Base-by-base conservation (phyloP, 2,888 invertebrate genomes). In the Leptopilina myrica region DNA sequence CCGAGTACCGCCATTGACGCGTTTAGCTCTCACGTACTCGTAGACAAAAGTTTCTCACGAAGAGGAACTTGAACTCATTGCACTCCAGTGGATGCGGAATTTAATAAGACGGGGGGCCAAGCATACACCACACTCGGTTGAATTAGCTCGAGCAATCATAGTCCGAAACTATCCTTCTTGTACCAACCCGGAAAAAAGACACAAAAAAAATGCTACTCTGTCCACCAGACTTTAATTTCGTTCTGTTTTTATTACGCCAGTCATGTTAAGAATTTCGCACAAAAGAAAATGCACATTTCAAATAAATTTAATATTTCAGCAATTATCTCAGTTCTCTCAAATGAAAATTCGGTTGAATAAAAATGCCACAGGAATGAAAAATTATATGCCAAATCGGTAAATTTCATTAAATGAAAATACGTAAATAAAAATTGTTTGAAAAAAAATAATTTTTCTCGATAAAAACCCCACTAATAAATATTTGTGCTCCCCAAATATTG, bases 11-110 rank as follows among this genome's bases (percentile, higher is more conserved):
- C 69, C 56, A 73, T 73, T 56, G 56, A 56, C 56, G 73, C 73
- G 49, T 69, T 69, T 53, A 53, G 26, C 49, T 69, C 69, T 56
- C 73, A 73, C 73, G 73, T 73, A 73, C 73, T 73, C 73, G 56
- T 73, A 73, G 73, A 73, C 73, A 73, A 73, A 73, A 73, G 73
- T 73, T 73, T 73, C 73, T 73, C 73, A 73, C 56, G 73, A 73
- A 73, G 73, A 73, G 73, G 73, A 73, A 73, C 73, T 73, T 73
- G 56, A 40, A 73, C 56, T 56, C 73, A 73, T 73, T 56, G 73
- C 73, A 56, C 73, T 73, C 73, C 26, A 73, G 56, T 73, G 14
- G 73, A 73, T 73, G 33, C 73, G 73, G 73, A 73, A 73, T 73
- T 73, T 73, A 73, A 73, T 73, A 73, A 73, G 73, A 56, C 73